Evolutionary conservation across 2,888 invertebrate species (phyloP), one percentile per base, ranked within the genome.

Genomic region (Tanytarsus gracilentus): DNA sequence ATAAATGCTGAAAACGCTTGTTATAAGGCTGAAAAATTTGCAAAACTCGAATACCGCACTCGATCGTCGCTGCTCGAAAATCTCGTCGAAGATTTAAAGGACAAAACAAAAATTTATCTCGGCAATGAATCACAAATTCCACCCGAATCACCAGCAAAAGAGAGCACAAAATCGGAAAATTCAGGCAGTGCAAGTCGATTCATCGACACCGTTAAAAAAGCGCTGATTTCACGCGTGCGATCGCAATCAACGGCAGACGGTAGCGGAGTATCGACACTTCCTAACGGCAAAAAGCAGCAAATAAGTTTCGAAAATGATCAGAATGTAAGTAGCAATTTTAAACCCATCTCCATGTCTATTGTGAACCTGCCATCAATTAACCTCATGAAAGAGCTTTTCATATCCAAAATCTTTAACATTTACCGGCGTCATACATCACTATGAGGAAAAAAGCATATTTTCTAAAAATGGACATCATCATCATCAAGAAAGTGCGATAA

Each of bases 1-100:
- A 92, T 98, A 65, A 98, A 98, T 73, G 98, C 96, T 2, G 98
- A 99, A 73, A 93, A 93, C 70, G 95, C 98, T 3, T 96, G 96
- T 70, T 97, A 96, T 77, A 96, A 96, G 74, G 96, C 97, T 14
- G 91, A 94, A 61, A 94, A 96, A 71, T 98, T 98, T 76, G 88
- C 96, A 9, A 93, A 92, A 73, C 77, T 98, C 14, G 93, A 96
- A 76, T 78, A 89, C 67, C 80, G 98, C 66, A 98, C 98, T 3
- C 77, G 97, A 55, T 82, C 88, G 4, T 93, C 95, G 0, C 77
- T 98, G 33, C 77, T 98, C 58, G 88, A 93, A 69, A 86, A 88
- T 16, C 77, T 98, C 56, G 88, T 88, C 50, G 92, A 92, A 64
- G 96, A 96, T 66, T 76, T 97, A 62, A 86, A 88, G 70, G 83